A percentile compares a stretch with the other conserved stretches of the same genome.
Evolutionary conservation across 1,140 invertebrate species (phyloP).

Genomic region (Polyergus mexicanus): DNA sequence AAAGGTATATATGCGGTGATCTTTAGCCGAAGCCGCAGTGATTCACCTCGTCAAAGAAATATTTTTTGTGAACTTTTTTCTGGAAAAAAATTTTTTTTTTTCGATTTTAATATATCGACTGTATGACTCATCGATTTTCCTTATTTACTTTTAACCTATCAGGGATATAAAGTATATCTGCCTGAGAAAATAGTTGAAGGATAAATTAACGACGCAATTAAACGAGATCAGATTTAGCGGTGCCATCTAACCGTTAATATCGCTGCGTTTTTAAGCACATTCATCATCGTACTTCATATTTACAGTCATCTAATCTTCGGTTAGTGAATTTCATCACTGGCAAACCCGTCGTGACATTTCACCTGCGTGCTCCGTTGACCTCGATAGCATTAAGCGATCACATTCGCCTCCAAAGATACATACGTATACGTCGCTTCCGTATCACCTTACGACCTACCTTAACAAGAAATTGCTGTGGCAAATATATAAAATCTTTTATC

Average conservation of each 20-base stretch:
- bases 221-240: constrained; percentile 21
- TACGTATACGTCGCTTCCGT: constrained; percentile 57
- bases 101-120: not conserved
- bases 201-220: constrained; percentile 31
- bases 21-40: not conserved
- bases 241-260: constrained; percentile 29
- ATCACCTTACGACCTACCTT: constrained; percentile 55
- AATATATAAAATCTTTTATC: not conserved
- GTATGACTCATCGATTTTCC: constrained; percentile 21
- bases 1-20: constrained; percentile 37
- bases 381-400: constrained; percentile 40
- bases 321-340: constrained; percentile 57
- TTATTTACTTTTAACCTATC: constrained; percentile 24
- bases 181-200: constrained; percentile 17
- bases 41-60: constrained; percentile 16
- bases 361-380: constrained; percentile 61
- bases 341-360: constrained; percentile 60
- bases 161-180: not conserved
- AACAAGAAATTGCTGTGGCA: constrained; percentile 43
- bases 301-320: constrained; percentile 35
- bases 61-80: constrained; percentile 2
- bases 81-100: not conserved
- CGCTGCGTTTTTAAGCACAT: constrained; percentile 23
- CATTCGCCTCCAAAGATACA: constrained; percentile 37
- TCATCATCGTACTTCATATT: not conserved